A percentile compares a stretch with the other conserved stretches of the same genome.
Evolutionary conservation across 2,797 vertebrate genomes (phyloP).

Genomic region (Pampus argenteus): DNA sequence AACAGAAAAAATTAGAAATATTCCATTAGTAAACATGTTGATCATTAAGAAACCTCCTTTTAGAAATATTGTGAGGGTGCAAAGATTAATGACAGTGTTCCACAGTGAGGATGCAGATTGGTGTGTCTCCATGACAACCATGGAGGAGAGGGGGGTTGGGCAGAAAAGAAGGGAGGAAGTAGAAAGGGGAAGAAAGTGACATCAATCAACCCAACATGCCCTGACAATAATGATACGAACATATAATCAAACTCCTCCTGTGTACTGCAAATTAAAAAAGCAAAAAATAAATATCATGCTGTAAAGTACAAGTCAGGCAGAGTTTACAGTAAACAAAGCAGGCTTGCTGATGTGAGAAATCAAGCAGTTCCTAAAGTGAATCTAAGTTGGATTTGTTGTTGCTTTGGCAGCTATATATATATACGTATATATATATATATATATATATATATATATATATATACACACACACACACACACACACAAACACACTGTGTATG

Average conservation of each 20-base stretch:
- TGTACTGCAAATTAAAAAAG: conserved; percentile 56
- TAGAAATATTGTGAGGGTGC: conserved; percentile 80
- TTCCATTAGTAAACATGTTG: conserved; percentile 82
- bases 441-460: neutral
- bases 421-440: neutral
- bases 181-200: conserved; percentile 63
- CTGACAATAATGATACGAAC: conserved; percentile 74
- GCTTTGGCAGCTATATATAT: conserved; percentile 71
- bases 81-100: conserved; percentile 79
- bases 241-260: conserved; percentile 46
- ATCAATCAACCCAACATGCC: conserved; percentile 81
- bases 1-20: conserved; percentile 83
- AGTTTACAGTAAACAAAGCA: conserved; percentile 64
- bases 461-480: too few relatives aligned
- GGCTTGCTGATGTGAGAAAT: conserved; percentile 65
- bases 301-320: conserved; percentile 67
- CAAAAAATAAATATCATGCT: conserved; percentile 66
- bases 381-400: conserved; percentile 57
- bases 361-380: conserved; percentile 60
- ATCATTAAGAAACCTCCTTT: conserved; percentile 81
- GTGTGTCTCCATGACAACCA: conserved; percentile 78
- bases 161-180: conserved; percentile 38
- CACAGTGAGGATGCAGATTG: conserved; percentile 75
- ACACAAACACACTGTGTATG: too few relatives aligned
- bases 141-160: conserved; percentile 43